Percentiles rank a stretch among this genome's conserved stretches.
Conservation (phyloP, 2,113 vertebrate genomes). For the Silurus glanis region DNA sequence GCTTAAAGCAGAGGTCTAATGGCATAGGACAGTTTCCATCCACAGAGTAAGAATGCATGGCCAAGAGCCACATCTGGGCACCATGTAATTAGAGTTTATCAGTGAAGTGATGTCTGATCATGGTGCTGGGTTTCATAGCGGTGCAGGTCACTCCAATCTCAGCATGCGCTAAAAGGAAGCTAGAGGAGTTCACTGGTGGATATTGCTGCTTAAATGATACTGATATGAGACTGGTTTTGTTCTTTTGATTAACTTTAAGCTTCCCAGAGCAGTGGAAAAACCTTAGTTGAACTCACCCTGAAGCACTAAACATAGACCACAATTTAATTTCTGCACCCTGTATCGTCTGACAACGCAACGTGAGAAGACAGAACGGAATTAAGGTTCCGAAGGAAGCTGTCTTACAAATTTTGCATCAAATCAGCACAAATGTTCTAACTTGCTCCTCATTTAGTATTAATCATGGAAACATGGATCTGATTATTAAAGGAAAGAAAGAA, state of each 20-base stretch:
- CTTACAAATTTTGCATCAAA: neutral
- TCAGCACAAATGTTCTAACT: neutral
- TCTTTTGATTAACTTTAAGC: neutral
- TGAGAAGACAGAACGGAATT: constrained; percentile 21
- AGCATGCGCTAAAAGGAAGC: neutral
- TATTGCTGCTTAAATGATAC: neutral
- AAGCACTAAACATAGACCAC: neutral
- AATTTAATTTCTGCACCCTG: constrained; percentile 13
- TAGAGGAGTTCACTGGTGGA: neutral
- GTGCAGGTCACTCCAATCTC: neutral
- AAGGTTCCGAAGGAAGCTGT: neutral
- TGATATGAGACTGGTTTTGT: neutral
- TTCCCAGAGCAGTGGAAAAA: neutral
- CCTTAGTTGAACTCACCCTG: neutral
- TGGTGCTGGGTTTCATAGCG: constrained; percentile 24
- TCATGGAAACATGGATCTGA: neutral
- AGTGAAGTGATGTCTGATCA: constrained; percentile 4
- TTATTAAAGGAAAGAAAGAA: neutral
- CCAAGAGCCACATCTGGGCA: constrained; percentile 3
- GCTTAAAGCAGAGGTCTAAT: neutral
- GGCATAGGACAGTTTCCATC: constrained; percentile 13
- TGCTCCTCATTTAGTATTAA: neutral
- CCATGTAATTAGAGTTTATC: constrained; percentile 12
- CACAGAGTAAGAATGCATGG: neutral
- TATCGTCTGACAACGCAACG: constrained; percentile 14